Evolutionary conservation across 2,113 vertebrate species (phyloP).

Genomic region (Paradoxurus hermaphroditus): DNA sequence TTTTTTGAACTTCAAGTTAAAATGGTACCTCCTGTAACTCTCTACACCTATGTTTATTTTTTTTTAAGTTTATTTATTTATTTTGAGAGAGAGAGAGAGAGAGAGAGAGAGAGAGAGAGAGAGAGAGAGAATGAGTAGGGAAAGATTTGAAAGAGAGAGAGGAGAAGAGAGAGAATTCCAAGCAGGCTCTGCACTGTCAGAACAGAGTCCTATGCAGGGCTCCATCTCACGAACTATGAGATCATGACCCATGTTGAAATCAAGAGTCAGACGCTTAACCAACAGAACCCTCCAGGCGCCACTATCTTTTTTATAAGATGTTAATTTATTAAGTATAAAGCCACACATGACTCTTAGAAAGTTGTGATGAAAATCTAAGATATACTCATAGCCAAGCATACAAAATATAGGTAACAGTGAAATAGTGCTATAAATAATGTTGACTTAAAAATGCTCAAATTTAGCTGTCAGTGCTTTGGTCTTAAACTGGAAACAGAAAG

Average conservation of each 20-base stretch:
- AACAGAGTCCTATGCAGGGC: no score
- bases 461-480: background rate
- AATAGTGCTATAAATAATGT: background rate
- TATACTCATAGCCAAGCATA: background rate
- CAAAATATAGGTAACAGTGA: background rate
- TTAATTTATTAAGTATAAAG: conserved; percentile 30
- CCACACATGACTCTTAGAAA: background rate
- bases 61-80: background rate
- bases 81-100: no score
- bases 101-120: no score
- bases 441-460: background rate
- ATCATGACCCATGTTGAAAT: no score
- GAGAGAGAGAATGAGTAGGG: no score
- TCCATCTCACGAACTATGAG: no score
- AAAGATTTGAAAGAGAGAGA: no score
- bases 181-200: no score
- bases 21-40: background rate
- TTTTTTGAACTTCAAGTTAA: conserved; percentile 8
- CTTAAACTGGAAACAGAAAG: conserved; percentile 3
- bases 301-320: background rate
- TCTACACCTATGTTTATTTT: background rate
- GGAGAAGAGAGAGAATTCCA: no score
- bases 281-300: no score
- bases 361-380: background rate
- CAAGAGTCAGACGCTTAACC: no score